phyloP scores from a whole-genome alignment of 2,113 vertebrate species.

The Thinocorus orbignyianus region DNA sequence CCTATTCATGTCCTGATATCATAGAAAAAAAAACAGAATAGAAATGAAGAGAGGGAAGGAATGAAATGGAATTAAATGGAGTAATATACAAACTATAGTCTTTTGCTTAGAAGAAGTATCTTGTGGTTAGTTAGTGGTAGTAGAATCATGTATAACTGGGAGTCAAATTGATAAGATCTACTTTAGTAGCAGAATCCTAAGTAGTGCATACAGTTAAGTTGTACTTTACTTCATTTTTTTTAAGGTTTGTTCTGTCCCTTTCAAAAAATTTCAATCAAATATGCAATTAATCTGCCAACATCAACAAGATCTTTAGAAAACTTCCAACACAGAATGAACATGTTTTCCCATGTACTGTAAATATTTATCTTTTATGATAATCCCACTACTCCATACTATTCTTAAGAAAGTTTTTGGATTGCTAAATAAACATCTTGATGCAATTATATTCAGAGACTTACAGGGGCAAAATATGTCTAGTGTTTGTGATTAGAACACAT shows the following conservation, averaged over 20 bases:
- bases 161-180: neutral
- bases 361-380: conserved; percentile 61
- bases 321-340: neutral
- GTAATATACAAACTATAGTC: neutral
- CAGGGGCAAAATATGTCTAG: neutral
- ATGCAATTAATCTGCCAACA: conserved; percentile 23
- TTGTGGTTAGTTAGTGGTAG: neutral
- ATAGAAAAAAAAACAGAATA: neutral
- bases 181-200: neutral
- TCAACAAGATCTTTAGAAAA: conserved; percentile 46
- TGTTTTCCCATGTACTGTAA: conserved; percentile 10
- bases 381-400: conserved; percentile 8
- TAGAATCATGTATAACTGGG: neutral
- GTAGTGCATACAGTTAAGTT: neutral
- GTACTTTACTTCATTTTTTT: neutral
- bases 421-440: neutral
- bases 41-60: neutral
- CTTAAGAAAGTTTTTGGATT: conserved; percentile 13
- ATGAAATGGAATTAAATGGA: neutral
- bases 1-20: neutral
- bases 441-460: neutral
- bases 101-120: neutral
- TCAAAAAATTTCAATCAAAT: neutral
- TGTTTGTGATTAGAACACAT: neutral
- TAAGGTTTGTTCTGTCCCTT: neutral